These are phyloP conservation scores for Ganaspis brasiliensis DNA, from an alignment of 2,888 invertebrate genomes.

Conservation along the genomic window DNA sequence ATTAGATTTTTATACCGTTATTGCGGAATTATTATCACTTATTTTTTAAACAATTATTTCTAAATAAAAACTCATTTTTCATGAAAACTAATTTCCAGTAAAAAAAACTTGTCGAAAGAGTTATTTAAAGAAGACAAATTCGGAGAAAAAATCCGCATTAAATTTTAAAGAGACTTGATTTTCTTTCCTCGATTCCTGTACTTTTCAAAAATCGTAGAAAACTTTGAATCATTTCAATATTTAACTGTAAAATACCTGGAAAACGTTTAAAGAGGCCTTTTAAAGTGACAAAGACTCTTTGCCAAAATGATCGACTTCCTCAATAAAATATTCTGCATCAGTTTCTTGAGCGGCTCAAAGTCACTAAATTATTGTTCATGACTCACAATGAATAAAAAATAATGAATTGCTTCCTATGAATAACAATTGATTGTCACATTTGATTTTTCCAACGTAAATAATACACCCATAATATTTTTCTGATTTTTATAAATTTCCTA, in stretches of 20 bases:
- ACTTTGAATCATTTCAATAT: neutral
- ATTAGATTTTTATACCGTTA: neutral
- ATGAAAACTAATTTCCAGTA: neutral
- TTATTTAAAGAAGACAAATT: too few relatives aligned
- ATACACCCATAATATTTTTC: too few relatives aligned
- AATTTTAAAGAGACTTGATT: too few relatives aligned
- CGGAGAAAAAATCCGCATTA: too few relatives aligned
- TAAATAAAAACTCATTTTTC: neutral
- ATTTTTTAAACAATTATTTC: too few relatives aligned
- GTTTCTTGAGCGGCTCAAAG: slow-evolving; percentile 4
- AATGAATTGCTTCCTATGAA: slow-evolving; percentile 9
- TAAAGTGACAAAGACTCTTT: neutral
- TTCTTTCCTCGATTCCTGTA: too few relatives aligned
- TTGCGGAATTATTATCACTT: neutral
- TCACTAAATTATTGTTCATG: neutral
- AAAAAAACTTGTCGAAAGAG: neutral
- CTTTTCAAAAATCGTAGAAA: too few relatives aligned
- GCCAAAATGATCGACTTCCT: slow-evolving; percentile 20
- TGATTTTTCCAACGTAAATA: neutral
- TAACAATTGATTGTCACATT: neutral
- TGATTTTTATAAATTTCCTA: too few relatives aligned
- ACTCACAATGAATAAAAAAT: neutral
- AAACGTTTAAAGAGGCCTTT: neutral
- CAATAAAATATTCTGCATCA: slow-evolving; percentile 12
- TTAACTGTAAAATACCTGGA: neutral